phyloP scores from a whole-genome alignment of 2,888 invertebrate species.

The Ochlodes sylvanus region DNA sequence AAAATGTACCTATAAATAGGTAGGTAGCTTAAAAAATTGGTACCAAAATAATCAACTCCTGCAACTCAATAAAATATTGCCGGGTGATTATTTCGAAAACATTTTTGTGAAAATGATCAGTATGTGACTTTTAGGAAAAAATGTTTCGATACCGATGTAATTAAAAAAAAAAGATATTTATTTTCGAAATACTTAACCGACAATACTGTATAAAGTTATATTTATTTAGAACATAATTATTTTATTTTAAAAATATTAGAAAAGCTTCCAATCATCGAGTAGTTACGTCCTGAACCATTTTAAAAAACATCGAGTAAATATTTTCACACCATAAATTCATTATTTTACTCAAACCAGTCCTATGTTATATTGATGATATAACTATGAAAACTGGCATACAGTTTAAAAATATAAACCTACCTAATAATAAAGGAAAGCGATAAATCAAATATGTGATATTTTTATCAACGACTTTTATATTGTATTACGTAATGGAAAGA shows the following conservation, averaged over 20 bases:
- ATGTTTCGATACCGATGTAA: not conserved
- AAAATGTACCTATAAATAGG: too few species aligned
- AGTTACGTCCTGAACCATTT: too few species aligned
- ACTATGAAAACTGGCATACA: not conserved
- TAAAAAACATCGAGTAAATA: too few species aligned
- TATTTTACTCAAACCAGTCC: not conserved
- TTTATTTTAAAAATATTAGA: conserved; percentile 5
- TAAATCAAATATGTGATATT: not conserved
- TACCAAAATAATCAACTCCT: too few species aligned
- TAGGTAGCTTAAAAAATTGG: too few species aligned
- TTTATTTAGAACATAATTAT: too few species aligned
- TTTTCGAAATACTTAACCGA: not conserved
- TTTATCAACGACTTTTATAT: not conserved
- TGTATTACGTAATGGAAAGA: not conserved
- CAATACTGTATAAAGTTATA: too few species aligned
- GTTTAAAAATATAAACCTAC: not conserved
- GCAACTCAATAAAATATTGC: too few species aligned
- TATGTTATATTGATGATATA: not conserved
- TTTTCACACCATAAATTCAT: too few species aligned
- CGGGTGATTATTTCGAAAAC: not conserved
- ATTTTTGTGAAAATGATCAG: not conserved
- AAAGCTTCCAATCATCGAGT: conserved; percentile 25
- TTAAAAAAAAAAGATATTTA: not conserved
- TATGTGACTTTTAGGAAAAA: not conserved
- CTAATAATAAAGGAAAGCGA: not conserved